Percentiles rank a stretch among this genome's conserved stretches.
Conservation (phyloP, 1,140 invertebrate genomes). For the Brachionus sp. region DNA sequence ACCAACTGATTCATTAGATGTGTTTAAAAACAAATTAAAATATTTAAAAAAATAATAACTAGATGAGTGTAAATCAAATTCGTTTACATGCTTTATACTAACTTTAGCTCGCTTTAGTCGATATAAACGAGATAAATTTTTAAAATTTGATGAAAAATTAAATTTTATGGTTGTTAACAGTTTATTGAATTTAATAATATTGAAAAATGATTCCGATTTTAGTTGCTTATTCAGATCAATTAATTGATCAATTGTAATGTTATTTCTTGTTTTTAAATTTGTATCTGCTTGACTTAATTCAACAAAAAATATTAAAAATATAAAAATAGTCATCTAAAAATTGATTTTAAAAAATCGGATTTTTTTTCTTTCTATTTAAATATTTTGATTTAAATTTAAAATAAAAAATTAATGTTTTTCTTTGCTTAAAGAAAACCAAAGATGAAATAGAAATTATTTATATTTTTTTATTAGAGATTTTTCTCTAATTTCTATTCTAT, state of each 20-base stretch:
- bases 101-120: neutral
- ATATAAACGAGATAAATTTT: neutral
- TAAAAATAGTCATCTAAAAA: neutral
- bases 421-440: too few species aligned
- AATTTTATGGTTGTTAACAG: neutral
- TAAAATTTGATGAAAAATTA: neutral
- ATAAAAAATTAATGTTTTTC: too few species aligned
- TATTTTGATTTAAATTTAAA: too few species aligned
- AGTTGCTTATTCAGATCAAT: neutral
- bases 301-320: neutral
- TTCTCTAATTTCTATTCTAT: too few species aligned
- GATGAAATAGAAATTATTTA: too few species aligned
- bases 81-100: neutral
- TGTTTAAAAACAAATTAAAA: neutral
- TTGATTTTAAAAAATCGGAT: too few species aligned
- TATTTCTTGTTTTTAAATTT: neutral
- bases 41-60: neutral
- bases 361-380: too few species aligned
- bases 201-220: neutral
- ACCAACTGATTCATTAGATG: neutral
- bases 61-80: neutral
- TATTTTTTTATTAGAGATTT: too few species aligned
- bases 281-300: neutral
- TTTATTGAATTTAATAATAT: neutral
- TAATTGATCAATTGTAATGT: neutral